phyloP scores from a whole-genome alignment of 92 coral and sea anemone species.

The Micromussa lordhowensis region DNA sequence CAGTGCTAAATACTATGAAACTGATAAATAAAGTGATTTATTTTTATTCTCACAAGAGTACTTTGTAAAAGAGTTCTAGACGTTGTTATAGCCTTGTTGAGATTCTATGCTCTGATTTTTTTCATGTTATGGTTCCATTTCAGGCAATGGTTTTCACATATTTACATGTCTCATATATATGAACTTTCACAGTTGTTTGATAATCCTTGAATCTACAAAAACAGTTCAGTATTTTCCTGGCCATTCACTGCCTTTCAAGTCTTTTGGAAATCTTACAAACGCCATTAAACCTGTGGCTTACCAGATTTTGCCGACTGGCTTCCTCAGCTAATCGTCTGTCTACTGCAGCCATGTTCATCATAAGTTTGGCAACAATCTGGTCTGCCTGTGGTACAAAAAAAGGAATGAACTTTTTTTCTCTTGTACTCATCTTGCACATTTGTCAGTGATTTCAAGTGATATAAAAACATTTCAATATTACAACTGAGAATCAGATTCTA shows the following conservation, averaged over 20 bases:
- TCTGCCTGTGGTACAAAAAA: slow-evolving; percentile 66
- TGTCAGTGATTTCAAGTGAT: neutral
- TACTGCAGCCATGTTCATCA: slow-evolving; percentile 87
- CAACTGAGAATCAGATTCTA: neutral
- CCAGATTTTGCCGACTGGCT: slow-evolving; percentile 87
- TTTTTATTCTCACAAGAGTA: no score
- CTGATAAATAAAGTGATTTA: no score
- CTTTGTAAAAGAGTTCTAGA: no score
- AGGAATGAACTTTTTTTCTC: neutral
- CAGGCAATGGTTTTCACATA: no score
- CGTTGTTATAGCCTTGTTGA: no score
- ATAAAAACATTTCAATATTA: neutral
- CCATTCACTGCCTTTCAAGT: neutral
- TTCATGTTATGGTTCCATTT: no score
- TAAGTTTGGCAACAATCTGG: slow-evolving; percentile 83
- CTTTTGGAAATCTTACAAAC: neutral
- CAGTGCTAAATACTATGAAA: no score
- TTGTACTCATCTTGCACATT: neutral
- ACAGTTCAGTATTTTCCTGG: neutral
- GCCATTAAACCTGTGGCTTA: neutral
- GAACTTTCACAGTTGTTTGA: no score
- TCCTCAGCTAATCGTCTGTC: slow-evolving; percentile 90
- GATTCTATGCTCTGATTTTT: no score
- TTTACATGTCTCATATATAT: no score
- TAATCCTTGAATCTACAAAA: no score